phyloP scores from a whole-genome alignment of 2,888 invertebrate genomes.

The Acleris literana region DNA sequence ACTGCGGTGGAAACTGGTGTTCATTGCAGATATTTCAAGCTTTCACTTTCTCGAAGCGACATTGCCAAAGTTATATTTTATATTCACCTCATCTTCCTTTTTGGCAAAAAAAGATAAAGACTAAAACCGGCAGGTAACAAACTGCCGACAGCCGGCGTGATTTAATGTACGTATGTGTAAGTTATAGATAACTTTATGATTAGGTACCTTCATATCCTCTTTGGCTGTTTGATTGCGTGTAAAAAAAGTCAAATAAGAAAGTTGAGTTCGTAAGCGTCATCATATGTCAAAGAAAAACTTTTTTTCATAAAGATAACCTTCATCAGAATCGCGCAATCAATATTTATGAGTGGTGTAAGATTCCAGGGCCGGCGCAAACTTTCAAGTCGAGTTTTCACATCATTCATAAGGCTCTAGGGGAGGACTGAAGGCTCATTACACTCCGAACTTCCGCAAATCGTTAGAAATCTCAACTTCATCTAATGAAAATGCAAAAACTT shows the following conservation, averaged over 20 bases:
- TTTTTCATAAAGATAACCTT: constrained; percentile 21
- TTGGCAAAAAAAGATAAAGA: no score
- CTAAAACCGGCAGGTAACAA: no score
- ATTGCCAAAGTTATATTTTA: no score
- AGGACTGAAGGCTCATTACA: constrained; percentile 37
- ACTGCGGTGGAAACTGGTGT: no score
- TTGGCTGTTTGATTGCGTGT: no score
- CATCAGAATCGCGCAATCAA: constrained; percentile 29
- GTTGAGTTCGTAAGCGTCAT: not conserved
- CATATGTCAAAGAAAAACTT: constrained; percentile 29
- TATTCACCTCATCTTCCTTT: no score
- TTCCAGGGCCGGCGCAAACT: constrained; percentile 38
- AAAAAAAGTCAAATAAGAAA: not conserved
- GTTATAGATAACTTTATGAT: no score
- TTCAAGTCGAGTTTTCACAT: constrained; percentile 42
- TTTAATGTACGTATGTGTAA: no score
- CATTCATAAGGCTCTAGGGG: constrained; percentile 39
- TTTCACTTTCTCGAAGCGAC: no score
- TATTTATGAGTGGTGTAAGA: constrained; percentile 37
- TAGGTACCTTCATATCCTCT: no score
- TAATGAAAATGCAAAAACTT: constrained; percentile 38
- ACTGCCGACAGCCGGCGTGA: no score
- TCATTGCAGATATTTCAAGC: no score
- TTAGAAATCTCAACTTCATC: constrained; percentile 37
- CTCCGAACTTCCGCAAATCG: constrained; percentile 34